Conservation (phyloP, 2,113 vertebrate species). For the Myxocyprinus asiaticus region DNA sequence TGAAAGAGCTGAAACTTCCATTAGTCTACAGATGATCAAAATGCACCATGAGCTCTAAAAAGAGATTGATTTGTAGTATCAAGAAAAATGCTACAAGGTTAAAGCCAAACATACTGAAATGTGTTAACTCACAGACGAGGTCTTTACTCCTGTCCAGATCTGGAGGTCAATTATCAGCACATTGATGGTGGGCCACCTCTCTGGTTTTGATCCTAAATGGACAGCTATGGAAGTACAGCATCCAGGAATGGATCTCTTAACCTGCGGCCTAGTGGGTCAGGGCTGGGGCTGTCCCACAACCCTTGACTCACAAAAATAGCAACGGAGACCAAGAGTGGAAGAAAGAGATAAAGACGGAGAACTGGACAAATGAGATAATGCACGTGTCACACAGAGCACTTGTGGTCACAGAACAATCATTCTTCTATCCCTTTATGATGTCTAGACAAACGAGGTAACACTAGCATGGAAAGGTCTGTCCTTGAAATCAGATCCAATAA, state of each 20-base stretch:
- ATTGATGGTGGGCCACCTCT: background rate
- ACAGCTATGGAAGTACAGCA: conserved; percentile 6
- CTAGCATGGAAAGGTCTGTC: conserved; percentile 16
- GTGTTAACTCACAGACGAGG: conserved; percentile 21
- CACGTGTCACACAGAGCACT: background rate
- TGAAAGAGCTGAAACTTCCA: background rate
- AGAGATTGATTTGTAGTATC: too few species aligned
- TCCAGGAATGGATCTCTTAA: conserved; percentile 13
- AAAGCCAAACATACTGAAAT: conserved; percentile 7
- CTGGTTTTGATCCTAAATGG: background rate
- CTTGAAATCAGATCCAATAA: background rate
- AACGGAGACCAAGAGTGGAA: background rate
- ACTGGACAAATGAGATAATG: conserved; percentile 2
- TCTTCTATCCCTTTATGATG: conserved; percentile 46
- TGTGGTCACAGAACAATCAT: conserved; percentile 23
- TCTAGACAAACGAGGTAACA: conserved; percentile 37
- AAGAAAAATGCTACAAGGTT: background rate
- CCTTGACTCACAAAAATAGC: conserved; percentile 18
- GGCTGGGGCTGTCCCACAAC: background rate
- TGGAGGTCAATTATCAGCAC: conserved; percentile 10
- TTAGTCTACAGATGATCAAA: too few species aligned
- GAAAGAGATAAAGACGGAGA: background rate
- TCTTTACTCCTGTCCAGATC: conserved; percentile 8
- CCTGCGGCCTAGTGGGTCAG: conserved; percentile 12
- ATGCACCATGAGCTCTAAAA: too few species aligned